These are phyloP conservation scores for Emydoidea blandingii DNA, from an alignment of 2,797 vertebrate species.

Conservation along the genomic window DNA sequence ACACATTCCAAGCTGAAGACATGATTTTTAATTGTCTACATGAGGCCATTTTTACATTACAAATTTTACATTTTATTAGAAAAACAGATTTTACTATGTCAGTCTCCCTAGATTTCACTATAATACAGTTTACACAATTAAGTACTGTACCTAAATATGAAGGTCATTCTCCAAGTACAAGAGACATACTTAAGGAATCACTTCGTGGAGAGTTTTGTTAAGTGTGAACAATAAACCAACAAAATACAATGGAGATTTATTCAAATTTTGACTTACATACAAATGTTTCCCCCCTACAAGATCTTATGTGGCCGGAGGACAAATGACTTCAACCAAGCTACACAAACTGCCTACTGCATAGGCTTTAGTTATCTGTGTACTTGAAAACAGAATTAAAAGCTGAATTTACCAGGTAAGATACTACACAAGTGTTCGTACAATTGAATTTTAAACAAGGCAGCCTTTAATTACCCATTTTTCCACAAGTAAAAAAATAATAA, in stretches of 20 bases:
- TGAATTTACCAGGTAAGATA: background rate
- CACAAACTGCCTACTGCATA: background rate
- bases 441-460: background rate
- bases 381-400: constrained; percentile 3
- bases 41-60: constrained; percentile 69
- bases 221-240: constrained; percentile 27
- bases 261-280: background rate
- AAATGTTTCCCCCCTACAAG: background rate
- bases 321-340: background rate
- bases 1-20: constrained; percentile 48
- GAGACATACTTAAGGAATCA: constrained; percentile 58
- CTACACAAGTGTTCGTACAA: background rate
- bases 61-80: constrained; percentile 71
- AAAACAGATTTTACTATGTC: constrained; percentile 12
- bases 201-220: constrained; percentile 52
- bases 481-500: background rate
- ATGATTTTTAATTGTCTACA: constrained; percentile 75
- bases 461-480: background rate
- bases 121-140: constrained; percentile 55
- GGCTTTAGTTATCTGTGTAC: background rate
- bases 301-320: background rate
- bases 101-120: constrained; percentile 46
- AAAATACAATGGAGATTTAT: background rate
- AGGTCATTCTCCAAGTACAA: constrained; percentile 73
- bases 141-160: constrained; percentile 56